Percentiles rank a stretch among this genome's conserved stretches.
These are phyloP conservation scores for Macrostomum lignano DNA, from an alignment of 1,140 invertebrate species.

Conservation along the genomic window DNA sequence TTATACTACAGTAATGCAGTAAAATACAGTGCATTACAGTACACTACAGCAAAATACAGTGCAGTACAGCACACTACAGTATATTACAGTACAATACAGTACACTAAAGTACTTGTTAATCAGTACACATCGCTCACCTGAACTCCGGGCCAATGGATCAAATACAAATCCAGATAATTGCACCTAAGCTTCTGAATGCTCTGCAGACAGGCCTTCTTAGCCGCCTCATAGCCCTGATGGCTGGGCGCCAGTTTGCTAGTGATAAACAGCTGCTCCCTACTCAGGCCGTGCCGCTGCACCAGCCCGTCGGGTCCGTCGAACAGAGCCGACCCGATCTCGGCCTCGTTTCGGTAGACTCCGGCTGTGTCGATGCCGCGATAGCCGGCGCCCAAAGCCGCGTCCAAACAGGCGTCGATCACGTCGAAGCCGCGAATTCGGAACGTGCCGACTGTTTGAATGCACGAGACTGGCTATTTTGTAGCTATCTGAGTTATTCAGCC, in stretches of 20 bases:
- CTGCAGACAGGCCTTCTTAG: conserved; percentile 32
- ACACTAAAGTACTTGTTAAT: no score
- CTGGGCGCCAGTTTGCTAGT: conserved; percentile 46
- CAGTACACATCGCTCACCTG: background rate
- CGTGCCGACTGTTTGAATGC: no score
- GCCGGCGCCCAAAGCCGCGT: conserved; percentile 13
- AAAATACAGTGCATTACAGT: no score
- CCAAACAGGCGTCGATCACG: conserved; percentile 10
- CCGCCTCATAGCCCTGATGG: conserved; percentile 36
- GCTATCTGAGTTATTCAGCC: no score
- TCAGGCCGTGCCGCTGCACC: conserved; percentile 23
- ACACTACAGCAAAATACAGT: no score
- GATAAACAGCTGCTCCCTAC: conserved; percentile 43
- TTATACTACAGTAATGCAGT: no score
- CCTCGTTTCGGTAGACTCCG: conserved; percentile 42
- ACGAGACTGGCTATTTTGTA: no score
- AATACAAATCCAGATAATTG: conserved; percentile 48
- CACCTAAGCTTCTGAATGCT: conserved; percentile 38
- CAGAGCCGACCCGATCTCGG: conserved; percentile 36
- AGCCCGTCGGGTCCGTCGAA: no score
- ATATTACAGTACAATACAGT: no score
- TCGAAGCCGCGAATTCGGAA: conserved; percentile 15
- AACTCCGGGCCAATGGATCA: conserved; percentile 53
- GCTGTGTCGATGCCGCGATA: conserved; percentile 36
- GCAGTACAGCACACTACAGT: no score